Percentiles rank a stretch among this genome's conserved stretches.
Conservation (phyloP, 2,113 vertebrate species). For the Aegypius monachus region DNA sequence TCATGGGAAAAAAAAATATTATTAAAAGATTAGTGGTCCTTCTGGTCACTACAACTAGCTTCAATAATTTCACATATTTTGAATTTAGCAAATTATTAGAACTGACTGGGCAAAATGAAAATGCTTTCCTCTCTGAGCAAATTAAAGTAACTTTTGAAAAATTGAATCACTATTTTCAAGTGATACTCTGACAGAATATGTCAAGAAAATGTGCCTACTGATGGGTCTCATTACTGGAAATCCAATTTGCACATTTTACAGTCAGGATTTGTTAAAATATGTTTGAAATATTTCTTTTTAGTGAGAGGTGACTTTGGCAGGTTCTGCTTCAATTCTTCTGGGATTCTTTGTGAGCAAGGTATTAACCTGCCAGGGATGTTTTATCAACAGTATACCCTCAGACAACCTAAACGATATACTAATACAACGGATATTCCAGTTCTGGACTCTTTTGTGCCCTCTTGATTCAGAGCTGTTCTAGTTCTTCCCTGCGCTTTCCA, state of each 20-base stretch:
- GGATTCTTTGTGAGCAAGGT: not conserved
- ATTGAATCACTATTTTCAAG: not conserved
- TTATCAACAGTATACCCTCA: not conserved
- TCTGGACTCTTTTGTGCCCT: not conserved
- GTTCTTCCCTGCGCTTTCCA: not conserved
- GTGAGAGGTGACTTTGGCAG: not conserved
- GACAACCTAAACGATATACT: not conserved
- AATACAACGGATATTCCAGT: not conserved
- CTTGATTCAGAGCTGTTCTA: not conserved
- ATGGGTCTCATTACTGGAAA: conserved; percentile 15
- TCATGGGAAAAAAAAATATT: not conserved
- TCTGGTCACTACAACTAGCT: not conserved
- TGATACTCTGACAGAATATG: not conserved
- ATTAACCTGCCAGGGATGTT: not conserved
- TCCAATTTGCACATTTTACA: conserved; percentile 25
- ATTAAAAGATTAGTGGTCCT: not conserved
- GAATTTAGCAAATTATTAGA: not conserved
- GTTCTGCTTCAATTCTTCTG: not conserved
- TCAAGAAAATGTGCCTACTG: not conserved
- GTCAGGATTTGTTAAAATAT: not conserved
- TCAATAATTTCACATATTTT: not conserved
- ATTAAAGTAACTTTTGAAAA: conserved; percentile 12
- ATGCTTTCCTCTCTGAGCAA: conserved; percentile 5
- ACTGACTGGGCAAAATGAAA: not conserved
- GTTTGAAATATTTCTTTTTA: not conserved